These are phyloP conservation scores for silkworm (Bombyx mori) DNA, from an alignment of 1,140 invertebrate genomes.

Conservation along the genomic window DNA sequence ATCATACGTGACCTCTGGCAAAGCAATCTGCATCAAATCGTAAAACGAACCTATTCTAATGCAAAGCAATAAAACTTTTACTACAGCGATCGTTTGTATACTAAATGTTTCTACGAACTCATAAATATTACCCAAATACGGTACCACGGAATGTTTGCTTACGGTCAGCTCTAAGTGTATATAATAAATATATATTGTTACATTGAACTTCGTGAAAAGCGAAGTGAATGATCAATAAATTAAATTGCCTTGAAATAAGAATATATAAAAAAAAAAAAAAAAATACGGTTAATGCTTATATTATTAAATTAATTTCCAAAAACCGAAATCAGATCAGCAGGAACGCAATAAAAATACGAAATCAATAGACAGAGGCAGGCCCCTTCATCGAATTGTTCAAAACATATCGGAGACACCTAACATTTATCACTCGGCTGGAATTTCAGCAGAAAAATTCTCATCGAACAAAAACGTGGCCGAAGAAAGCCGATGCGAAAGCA, in stretches of 20 bases:
- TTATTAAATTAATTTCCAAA: too few relatives aligned
- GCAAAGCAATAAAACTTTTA: slow-evolving; percentile 39
- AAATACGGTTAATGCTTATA: not conserved
- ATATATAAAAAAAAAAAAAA: too few relatives aligned
- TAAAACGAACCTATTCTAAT: slow-evolving; percentile 39
- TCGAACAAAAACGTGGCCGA: slow-evolving; percentile 14
- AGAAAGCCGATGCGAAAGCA: slow-evolving; percentile 17
- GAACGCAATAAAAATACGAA: not conserved
- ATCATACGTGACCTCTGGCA: too few relatives aligned
- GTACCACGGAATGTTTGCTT: slow-evolving; percentile 15
- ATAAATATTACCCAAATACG: slow-evolving; percentile 44
- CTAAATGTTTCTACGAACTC: slow-evolving; percentile 30
- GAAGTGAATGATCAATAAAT: not conserved
- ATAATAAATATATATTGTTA: too few relatives aligned
- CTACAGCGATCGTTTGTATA: slow-evolving; percentile 17
- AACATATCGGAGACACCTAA: slow-evolving; percentile 2
- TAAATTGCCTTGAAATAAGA: not conserved
- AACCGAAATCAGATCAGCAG: not conserved
- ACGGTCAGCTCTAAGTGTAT: not conserved
- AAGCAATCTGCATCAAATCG: slow-evolving; percentile 17
- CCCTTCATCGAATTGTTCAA: slow-evolving; percentile 4
- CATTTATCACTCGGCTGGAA: slow-evolving; percentile 18
- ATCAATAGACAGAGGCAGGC: too few relatives aligned
- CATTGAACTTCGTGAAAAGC: not conserved
- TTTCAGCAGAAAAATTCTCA: slow-evolving; percentile 15